phyloP scores from a whole-genome alignment of 2,113 vertebrate genomes.

The Dolichotis patagonum region DNA sequence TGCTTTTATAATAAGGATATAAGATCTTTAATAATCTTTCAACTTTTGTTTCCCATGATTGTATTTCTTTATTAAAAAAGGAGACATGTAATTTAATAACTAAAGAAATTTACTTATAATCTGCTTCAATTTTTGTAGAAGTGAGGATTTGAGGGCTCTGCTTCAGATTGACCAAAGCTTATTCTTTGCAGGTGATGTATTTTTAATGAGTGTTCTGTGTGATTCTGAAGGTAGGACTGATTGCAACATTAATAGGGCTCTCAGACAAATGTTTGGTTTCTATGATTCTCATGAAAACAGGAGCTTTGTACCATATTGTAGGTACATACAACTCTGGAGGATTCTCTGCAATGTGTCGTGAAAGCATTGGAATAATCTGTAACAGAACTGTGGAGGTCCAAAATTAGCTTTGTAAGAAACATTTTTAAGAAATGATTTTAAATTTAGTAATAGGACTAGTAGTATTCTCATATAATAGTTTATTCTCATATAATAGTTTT shows the following conservation, averaged over 20 bases:
- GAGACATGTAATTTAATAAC: slow-evolving; percentile 11
- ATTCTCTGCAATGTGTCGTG: neutral
- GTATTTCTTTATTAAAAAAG: slow-evolving; percentile 34
- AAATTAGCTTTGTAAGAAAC: neutral
- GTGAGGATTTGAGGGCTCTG: neutral
- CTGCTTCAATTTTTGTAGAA: neutral
- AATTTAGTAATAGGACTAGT: neutral
- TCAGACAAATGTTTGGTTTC: neutral
- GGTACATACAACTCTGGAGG: neutral
- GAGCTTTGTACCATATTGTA: neutral
- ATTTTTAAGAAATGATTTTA: neutral
- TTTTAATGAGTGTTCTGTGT: neutral
- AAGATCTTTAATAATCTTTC: neutral
- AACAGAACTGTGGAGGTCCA: neutral
- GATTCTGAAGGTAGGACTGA: neutral
- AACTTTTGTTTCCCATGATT: slow-evolving; percentile 4
- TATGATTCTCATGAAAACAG: neutral
- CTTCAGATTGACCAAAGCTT: neutral
- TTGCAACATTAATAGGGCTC: neutral
- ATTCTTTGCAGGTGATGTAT: neutral
- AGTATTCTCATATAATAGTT: neutral
- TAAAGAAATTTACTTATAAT: slow-evolving; percentile 11
- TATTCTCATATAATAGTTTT: neutral
- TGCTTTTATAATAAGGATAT: slow-evolving; percentile 53
- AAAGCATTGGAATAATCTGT: slow-evolving; percentile 2